These are phyloP conservation scores for Brachionus paranguensis DNA, from an alignment of 1,140 invertebrate genomes.

Conservation along the genomic window DNA sequence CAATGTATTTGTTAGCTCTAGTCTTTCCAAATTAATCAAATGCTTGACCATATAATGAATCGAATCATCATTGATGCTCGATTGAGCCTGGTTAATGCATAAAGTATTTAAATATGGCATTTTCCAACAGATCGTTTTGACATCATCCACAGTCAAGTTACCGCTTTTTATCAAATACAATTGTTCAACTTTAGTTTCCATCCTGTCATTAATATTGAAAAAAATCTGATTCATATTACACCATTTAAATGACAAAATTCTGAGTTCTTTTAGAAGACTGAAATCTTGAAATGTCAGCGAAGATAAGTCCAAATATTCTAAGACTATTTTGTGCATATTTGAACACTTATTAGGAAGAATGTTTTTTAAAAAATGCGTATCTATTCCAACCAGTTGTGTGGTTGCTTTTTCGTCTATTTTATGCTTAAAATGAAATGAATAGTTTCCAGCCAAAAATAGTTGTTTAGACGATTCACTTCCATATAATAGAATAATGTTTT, in stretches of 20 bases:
- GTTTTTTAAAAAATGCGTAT: not conserved
- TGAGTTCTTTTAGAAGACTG: not conserved
- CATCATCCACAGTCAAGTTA: not conserved
- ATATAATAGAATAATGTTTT: not conserved
- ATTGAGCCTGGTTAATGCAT: constrained; percentile 27
- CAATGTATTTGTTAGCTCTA: constrained; percentile 18
- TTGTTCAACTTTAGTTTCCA: not conserved
- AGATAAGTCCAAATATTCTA: constrained; percentile 17
- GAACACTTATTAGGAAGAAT: not conserved
- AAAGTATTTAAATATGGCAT: constrained; percentile 15
- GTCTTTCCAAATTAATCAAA: not conserved
- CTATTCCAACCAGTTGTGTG: not conserved
- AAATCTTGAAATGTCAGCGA: not conserved
- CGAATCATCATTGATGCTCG: constrained; percentile 3
- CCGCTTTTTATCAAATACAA: not conserved
- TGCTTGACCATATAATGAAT: not conserved
- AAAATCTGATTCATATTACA: not conserved
- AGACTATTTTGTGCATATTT: not conserved
- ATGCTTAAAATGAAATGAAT: not conserved
- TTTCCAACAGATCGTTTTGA: not conserved
- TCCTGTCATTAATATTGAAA: not conserved
- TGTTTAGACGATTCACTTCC: constrained; percentile 5
- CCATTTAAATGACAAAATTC: constrained; percentile 11
- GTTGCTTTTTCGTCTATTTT: not conserved
- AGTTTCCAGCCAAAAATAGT: not conserved